Conservation (phyloP, 2,888 invertebrate species). For the Exephanes ischioxanthus region DNA sequence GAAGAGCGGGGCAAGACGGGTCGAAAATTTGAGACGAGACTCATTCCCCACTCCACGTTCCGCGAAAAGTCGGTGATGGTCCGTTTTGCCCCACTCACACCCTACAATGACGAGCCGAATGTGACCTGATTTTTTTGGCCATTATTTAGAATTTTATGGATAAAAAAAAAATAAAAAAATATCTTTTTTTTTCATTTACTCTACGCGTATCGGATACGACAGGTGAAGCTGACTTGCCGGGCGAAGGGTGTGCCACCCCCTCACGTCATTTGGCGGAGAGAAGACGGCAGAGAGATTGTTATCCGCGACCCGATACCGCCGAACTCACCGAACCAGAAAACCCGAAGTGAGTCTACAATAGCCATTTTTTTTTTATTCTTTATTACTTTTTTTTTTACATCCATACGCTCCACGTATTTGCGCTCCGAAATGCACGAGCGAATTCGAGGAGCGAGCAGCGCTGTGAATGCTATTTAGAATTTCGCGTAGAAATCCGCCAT, state of each 20-base stretch:
- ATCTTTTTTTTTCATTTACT: constrained; percentile 1
- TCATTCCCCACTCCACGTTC: too few relatives aligned
- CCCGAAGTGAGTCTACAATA: constrained; percentile 71
- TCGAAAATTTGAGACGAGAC: background rate
- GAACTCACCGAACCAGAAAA: constrained; percentile 78
- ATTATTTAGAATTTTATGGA: background rate
- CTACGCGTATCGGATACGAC: constrained; percentile 60
- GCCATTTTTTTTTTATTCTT: constrained; percentile 5
- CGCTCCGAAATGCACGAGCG: background rate
- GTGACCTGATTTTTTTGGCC: background rate
- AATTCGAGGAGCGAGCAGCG: background rate
- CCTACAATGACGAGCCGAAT: background rate
- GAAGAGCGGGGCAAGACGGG: background rate
- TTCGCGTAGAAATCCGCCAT: background rate
- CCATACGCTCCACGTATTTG: too few relatives aligned
- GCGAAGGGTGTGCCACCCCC: constrained; percentile 94
- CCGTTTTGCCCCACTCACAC: too few relatives aligned
- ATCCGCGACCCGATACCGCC: constrained; percentile 87
- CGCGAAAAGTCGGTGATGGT: too few relatives aligned
- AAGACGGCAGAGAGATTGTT: constrained; percentile 93
- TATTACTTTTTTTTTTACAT: background rate
- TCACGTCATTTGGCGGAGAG: constrained; percentile 93
- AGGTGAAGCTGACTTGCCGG: constrained; percentile 86
- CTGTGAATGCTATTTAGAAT: background rate
- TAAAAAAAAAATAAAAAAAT: too few relatives aligned